These are phyloP conservation scores for Microctenopoma stevenorrisi DNA, from an alignment of 2,797 vertebrate genomes.

Conservation along the genomic window DNA sequence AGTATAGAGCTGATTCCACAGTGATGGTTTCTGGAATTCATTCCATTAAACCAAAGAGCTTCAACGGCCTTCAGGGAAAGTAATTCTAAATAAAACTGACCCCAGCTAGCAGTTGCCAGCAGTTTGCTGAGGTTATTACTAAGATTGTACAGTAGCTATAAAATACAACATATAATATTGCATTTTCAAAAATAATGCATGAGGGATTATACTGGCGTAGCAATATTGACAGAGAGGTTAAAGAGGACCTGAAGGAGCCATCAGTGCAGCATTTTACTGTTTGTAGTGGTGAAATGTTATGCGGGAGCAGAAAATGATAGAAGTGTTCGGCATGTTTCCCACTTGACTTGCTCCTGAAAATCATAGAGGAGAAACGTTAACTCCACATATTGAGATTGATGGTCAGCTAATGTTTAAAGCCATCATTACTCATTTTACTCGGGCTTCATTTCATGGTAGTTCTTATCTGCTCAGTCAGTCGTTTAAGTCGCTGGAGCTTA, in stretches of 20 bases:
- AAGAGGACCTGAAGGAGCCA: slow-evolving; percentile 36
- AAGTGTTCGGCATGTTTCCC: slow-evolving; percentile 34
- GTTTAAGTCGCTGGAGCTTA: slow-evolving; percentile 66
- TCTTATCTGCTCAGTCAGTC: slow-evolving; percentile 74
- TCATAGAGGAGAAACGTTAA: slow-evolving; percentile 28
- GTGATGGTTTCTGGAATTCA: not conserved
- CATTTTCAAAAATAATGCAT: slow-evolving; percentile 15
- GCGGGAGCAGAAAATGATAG: slow-evolving; percentile 19
- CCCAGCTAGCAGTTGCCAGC: not conserved
- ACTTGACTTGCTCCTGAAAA: slow-evolving; percentile 28
- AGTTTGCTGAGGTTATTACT: not conserved
- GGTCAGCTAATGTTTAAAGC: slow-evolving; percentile 41
- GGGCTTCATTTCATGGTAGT: slow-evolving; percentile 51
- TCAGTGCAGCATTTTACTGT: slow-evolving; percentile 25
- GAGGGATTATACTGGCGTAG: not conserved
- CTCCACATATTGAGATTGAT: slow-evolving; percentile 25
- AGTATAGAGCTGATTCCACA: not conserved
- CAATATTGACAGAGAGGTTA: slow-evolving; percentile 24
- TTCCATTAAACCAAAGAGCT: not conserved
- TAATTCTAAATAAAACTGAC: slow-evolving; percentile 11
- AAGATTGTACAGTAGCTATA: not conserved
- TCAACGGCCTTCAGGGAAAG: not conserved
- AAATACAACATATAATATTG: slow-evolving; percentile 11
- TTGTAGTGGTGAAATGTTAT: slow-evolving; percentile 36
- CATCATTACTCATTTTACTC: slow-evolving; percentile 53